A percentile compares a stretch with the other conserved stretches of the same genome.
These are phyloP conservation scores for Pachyseris speciosa DNA, from an alignment of 64 coral and sea anemone genomes.

Conservation along the genomic window DNA sequence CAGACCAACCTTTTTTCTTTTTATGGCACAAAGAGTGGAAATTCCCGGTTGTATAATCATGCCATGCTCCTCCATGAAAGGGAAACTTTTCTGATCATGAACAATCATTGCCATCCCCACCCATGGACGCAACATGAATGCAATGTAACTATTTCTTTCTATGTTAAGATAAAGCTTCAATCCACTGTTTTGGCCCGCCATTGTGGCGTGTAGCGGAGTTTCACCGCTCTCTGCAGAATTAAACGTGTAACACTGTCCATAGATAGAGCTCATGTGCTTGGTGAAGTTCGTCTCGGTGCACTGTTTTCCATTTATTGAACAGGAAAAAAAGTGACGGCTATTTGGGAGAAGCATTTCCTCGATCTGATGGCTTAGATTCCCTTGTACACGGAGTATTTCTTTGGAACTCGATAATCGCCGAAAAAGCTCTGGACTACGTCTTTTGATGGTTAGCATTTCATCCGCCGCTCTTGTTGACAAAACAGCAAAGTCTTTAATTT, in stretches of 20 bases:
- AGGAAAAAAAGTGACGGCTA: background rate
- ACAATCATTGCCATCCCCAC: slow-evolving; percentile 15
- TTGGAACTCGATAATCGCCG: no score
- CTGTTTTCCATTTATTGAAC: background rate
- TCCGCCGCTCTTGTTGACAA: no score
- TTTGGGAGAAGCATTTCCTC: slow-evolving; percentile 15
- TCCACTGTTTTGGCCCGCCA: background rate
- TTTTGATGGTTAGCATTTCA: no score
- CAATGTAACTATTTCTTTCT: background rate
- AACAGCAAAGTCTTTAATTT: background rate
- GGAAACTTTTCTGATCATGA: slow-evolving; percentile 2
- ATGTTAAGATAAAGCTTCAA: slow-evolving; percentile 19
- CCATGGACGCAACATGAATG: background rate
- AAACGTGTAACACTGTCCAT: slow-evolving; percentile 19
- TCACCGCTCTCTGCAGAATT: background rate
- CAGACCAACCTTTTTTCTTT: background rate
- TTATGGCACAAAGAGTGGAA: slow-evolving; percentile 2
- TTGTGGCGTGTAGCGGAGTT: background rate
- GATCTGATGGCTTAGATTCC: no score
- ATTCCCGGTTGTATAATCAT: background rate
- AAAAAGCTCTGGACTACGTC: no score
- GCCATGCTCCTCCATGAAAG: background rate
- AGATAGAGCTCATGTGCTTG: background rate
- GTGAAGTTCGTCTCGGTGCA: background rate
- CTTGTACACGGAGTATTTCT: no score